A percentile compares a stretch with the other conserved stretches of the same genome.
Evolutionary conservation across 2,888 invertebrate species (phyloP).

Genomic region (Portevinia maculata): DNA sequence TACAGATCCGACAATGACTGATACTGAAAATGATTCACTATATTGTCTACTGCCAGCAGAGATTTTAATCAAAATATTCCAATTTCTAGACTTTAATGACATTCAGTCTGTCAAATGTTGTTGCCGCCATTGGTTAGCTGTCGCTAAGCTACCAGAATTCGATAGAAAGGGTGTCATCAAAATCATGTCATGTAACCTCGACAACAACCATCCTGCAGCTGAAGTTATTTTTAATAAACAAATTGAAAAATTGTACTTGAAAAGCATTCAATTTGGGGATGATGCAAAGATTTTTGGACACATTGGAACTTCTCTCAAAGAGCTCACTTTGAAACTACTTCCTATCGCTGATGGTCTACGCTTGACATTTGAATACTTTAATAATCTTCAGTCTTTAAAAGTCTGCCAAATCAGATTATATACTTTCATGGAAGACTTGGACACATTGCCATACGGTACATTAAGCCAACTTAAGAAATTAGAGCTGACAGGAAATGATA

Average conservation of each 20-base stretch:
- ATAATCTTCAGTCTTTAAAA: constrained; percentile 21
- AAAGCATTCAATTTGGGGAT: constrained; percentile 38
- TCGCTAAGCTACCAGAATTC: constrained; percentile 76
- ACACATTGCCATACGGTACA: not conserved
- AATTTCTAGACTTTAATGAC: constrained; percentile 77
- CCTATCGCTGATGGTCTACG: constrained; percentile 33
- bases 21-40: constrained; percentile 8
- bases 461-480: constrained; percentile 32
- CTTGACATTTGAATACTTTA: constrained; percentile 34
- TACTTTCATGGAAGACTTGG: constrained; percentile 16
- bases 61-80: constrained; percentile 78
- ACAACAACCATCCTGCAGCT: constrained; percentile 49
- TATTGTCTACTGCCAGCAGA: constrained; percentile 77
- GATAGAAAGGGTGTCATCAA: constrained; percentile 43
- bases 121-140: constrained; percentile 77
- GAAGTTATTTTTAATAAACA: constrained; percentile 21
- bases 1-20: constrained; percentile 32
- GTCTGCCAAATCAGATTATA: constrained; percentile 24
- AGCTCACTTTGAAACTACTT: constrained; percentile 34
- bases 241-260: constrained; percentile 34
- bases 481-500: constrained; percentile 26
- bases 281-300: constrained; percentile 32
- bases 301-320: constrained; percentile 35
- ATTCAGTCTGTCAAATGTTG: constrained; percentile 77
- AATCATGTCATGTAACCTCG: constrained; percentile 27